A percentile compares a stretch with the other conserved stretches of the same genome.
Conservation (phyloP, 2,113 vertebrate genomes). For the Sinosuthora webbiana region DNA sequence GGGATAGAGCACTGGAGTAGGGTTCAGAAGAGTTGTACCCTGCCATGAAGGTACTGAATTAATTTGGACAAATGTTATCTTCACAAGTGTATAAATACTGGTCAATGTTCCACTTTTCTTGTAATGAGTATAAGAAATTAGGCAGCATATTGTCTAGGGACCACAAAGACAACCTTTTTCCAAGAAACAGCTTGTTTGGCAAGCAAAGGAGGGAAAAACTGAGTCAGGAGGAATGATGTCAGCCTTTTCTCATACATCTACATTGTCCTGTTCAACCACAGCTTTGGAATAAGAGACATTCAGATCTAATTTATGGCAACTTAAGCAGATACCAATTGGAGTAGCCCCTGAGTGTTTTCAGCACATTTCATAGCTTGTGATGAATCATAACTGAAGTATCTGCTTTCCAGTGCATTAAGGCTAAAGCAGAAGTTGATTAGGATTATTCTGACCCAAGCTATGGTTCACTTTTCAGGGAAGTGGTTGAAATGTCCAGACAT, state of each 20-base stretch:
- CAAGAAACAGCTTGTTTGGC: constrained; percentile 24
- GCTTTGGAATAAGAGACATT: constrained; percentile 21
- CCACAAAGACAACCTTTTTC: background rate
- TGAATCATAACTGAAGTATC: background rate
- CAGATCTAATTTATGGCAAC: constrained; percentile 14
- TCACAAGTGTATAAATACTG: background rate
- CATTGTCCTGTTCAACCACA: constrained; percentile 7
- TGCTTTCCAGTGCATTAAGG: background rate
- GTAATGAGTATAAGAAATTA: background rate
- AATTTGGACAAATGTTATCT: background rate
- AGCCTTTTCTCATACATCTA: background rate
- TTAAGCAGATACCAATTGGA: constrained; percentile 21
- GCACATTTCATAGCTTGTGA: background rate
- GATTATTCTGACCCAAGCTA: background rate
- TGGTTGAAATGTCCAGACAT: background rate
- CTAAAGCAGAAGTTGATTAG: background rate
- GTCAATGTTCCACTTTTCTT: constrained; percentile 5
- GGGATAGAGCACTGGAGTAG: background rate
- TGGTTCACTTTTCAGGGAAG: background rate
- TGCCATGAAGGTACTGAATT: background rate
- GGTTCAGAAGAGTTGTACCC: background rate
- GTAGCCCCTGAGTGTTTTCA: background rate
- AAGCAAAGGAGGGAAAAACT: background rate
- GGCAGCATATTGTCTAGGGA: background rate
- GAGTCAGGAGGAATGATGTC: constrained; percentile 45